phyloP scores from a whole-genome alignment of 2,888 invertebrate species.

The Rotaria macrura region DNA sequence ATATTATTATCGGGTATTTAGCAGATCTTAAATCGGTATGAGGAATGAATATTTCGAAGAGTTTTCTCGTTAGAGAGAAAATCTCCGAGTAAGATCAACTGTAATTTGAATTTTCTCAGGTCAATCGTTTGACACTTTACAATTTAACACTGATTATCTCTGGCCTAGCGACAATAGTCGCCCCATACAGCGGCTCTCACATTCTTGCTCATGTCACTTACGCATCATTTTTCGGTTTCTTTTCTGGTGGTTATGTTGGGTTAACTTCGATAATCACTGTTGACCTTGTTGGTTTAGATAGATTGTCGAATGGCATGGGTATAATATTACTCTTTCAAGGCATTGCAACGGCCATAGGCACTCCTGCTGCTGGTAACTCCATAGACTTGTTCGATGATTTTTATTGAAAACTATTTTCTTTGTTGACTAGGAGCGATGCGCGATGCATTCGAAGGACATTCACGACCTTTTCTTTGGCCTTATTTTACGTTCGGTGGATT shows the following conservation, averaged over 20 bases:
- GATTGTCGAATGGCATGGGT: constrained; percentile 28
- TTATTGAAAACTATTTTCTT: neutral
- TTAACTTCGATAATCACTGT: constrained; percentile 25
- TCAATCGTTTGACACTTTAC: constrained; percentile 75
- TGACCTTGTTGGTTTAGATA: constrained; percentile 27
- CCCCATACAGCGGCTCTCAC: constrained; percentile 61
- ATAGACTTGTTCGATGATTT: neutral
- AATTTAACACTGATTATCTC: constrained; percentile 74
- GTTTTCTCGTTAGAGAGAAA: no score
- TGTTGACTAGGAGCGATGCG: neutral
- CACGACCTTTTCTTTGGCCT: neutral
- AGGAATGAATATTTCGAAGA: no score
- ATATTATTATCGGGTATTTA: constrained; percentile 58
- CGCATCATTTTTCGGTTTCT: neutral
- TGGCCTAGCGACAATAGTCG: constrained; percentile 71
- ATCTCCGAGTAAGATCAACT: no score
- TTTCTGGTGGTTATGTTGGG: constrained; percentile 24
- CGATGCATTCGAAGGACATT: neutral
- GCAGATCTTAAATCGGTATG: constrained; percentile 49
- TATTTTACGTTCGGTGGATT: neutral
- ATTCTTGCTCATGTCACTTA: constrained; percentile 60
- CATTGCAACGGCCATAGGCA: constrained; percentile 25
- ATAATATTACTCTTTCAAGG: constrained; percentile 31
- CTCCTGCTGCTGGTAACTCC: neutral
- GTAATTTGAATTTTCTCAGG: neutral